Conservation (phyloP, 2,888 invertebrate species). For the Pandemis heparana region DNA sequence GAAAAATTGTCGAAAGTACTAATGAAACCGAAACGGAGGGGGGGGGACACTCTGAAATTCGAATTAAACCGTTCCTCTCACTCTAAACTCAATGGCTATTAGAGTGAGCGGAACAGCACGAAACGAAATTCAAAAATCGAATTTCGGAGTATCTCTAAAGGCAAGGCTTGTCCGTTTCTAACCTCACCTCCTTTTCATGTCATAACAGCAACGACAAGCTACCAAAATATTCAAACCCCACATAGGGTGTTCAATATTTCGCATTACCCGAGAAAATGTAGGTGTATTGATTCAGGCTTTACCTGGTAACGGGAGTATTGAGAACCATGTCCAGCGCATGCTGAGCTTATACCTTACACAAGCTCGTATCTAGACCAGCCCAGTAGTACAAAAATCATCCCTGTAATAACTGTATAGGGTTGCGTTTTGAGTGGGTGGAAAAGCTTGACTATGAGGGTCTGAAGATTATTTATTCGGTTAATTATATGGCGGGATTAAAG, state of each 20-base stretch:
- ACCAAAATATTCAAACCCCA: not conserved
- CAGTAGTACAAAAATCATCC: not conserved
- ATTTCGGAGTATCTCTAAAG: not conserved
- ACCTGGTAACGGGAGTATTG: constrained; percentile 21
- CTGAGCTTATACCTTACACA: not conserved
- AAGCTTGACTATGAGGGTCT: not conserved
- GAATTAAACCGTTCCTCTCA: too few relatives aligned
- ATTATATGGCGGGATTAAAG: constrained; percentile 31
- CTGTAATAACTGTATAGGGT: not conserved
- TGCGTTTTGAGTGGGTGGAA: not conserved
- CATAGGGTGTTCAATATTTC: constrained; percentile 2
- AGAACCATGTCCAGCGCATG: constrained; percentile 7
- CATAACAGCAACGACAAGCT: not conserved
- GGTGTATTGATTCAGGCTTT: constrained; percentile 20
- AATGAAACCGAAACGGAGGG: too few relatives aligned
- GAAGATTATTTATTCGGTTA: constrained; percentile 13
- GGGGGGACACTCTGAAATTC: too few relatives aligned
- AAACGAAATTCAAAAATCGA: not conserved
- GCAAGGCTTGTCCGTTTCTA: not conserved
- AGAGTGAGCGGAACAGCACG: not conserved
- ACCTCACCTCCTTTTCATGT: not conserved
- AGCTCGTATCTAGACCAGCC: not conserved
- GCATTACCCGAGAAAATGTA: constrained; percentile 15
- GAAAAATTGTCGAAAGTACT: too few relatives aligned
- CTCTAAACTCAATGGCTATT: too few relatives aligned